Evolutionary conservation across 2,888 invertebrate genomes (phyloP).

Genomic region (Drosophila mettleri): DNA sequence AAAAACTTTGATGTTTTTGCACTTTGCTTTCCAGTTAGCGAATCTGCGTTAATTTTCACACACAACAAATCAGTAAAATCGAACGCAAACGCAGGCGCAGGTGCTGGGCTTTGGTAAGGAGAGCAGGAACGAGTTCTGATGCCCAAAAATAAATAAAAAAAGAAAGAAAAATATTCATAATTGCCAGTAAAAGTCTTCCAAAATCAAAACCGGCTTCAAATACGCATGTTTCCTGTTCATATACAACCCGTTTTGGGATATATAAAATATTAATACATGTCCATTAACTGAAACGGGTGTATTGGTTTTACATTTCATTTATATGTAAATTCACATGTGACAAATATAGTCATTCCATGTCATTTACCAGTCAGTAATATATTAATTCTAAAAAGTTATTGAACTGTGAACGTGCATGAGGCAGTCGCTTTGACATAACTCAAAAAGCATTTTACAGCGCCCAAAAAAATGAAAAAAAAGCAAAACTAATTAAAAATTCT

Average conservation of each 20-base stretch:
- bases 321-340: not conserved
- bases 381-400: not conserved
- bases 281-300: not conserved
- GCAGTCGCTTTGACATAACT: slow-evolving; percentile 45
- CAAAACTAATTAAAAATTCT: slow-evolving; percentile 71
- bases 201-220: slow-evolving; percentile 65
- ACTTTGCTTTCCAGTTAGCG: slow-evolving; percentile 51
- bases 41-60: slow-evolving; percentile 52
- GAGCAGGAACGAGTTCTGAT: slow-evolving; percentile 64
- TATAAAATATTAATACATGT: not conserved
- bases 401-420: slow-evolving; percentile 6
- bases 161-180: slow-evolving; percentile 27
- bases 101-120: slow-evolving; percentile 4
- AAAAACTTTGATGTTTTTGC: slow-evolving; percentile 21
- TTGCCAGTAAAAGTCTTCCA: slow-evolving; percentile 47
- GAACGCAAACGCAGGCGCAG: not conserved
- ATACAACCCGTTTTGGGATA: slow-evolving; percentile 61
- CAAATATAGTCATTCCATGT: not conserved
- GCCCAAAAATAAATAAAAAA: slow-evolving; percentile 14
- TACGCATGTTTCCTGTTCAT: slow-evolving; percentile 66
- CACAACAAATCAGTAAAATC: slow-evolving; percentile 2
- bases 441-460: slow-evolving; percentile 46
- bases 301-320: not conserved
- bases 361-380: not conserved
- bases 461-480: slow-evolving; percentile 50